Base-by-base conservation (phyloP, 2,797 vertebrate genomes). In the Lacerta bilineata region DNA sequence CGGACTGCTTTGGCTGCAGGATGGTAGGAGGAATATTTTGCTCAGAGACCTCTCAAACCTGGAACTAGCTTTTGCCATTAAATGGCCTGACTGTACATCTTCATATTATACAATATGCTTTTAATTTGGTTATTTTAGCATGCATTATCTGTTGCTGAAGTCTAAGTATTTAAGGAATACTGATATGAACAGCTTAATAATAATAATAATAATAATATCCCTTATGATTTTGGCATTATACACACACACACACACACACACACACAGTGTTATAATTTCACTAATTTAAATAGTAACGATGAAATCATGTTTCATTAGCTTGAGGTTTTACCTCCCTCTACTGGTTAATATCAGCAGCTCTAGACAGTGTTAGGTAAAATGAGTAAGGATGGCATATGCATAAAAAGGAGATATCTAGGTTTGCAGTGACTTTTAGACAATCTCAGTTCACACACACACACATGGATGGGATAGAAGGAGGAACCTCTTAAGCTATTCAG, bases 221-320 rank as follows among this genome's bases (percentile, higher is more conserved):
- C 10, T 61, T 50, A 0, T 1, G 29, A 15, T 81, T 87, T 83
- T 59, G 41, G 6, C 8, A 6, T 33, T 33, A 33, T 33, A 33
- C 33, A 33, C 33, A 33, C 33, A 33, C 33, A 33, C 33, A 33
- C 33, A 33, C 33, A 33, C 33, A 33, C 33, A 33, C 33, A 33
- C 33, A 33, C n/a, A 8, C 2, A 88, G 4, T 9, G n/a, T 33
- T 29, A 2, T 27, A 0, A 5, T 17, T 71, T 23, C 9, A 15
- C 27, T 15, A 3, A 0, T 75, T 59, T 83, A 0, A 29, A 17
- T 3, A 72, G 41, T 4, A 29, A 23, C 1, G 3, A 1, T 1
- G 0, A 0, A n/a, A 46, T 83, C 36, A 1, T 39, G 5, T 20
- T 83, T 0, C 10, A 88, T 15, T 83, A 77, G 72, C 5, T 77